Percentiles rank a stretch among this genome's conserved stretches.
Conservation (phyloP, 2,113 vertebrate species). For the Cinclus mexicanus region DNA sequence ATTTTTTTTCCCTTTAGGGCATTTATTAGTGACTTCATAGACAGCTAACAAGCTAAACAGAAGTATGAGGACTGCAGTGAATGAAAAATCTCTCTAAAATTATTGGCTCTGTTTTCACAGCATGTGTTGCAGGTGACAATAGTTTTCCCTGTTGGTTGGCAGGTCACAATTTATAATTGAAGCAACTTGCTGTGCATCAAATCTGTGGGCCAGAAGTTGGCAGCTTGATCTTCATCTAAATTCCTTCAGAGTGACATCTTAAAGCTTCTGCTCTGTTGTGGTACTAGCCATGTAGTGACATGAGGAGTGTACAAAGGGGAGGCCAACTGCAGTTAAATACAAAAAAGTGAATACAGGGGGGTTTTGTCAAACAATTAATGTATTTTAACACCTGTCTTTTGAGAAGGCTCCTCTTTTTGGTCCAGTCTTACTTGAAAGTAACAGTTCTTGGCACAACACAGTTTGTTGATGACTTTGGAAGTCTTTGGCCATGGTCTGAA, state of each 20-base stretch:
- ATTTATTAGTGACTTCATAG: neutral
- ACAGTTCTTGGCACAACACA: neutral
- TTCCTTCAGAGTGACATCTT: neutral
- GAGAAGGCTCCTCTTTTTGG: neutral
- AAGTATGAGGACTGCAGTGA: neutral
- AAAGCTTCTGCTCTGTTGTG: neutral
- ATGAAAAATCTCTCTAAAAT: neutral
- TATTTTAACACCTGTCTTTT: neutral
- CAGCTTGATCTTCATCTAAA: neutral
- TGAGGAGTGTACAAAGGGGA: neutral
- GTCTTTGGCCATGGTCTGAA: neutral
- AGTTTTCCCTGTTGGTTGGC: neutral
- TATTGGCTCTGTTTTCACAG: neutral
- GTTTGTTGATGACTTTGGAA: neutral
- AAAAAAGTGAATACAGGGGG: neutral
- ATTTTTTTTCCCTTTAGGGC: neutral
- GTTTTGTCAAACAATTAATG: neutral
- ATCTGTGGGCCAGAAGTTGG: accelerated
- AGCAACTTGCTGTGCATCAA: neutral
- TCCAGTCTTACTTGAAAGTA: neutral
- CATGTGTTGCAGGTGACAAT: neutral
- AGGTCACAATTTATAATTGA: neutral
- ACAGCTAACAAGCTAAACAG: neutral
- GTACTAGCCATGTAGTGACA: neutral
- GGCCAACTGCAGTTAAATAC: neutral